Base-by-base conservation (phyloP, 2,113 vertebrate genomes). In the Romanogobio albipinnatus region DNA sequence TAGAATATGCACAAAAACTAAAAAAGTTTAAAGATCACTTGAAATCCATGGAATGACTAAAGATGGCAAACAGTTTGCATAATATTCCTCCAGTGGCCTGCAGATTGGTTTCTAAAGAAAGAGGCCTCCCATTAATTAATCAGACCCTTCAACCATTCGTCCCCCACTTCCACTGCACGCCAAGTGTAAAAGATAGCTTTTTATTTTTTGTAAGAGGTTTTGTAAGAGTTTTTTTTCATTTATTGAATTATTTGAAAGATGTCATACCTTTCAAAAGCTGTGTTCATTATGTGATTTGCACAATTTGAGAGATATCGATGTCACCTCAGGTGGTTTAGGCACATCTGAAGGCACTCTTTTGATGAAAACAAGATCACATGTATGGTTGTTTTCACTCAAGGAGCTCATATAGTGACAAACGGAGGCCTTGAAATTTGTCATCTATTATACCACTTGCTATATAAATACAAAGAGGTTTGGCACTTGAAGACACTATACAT, bases 241-340 rank as follows among this genome's bases (percentile, higher is more conserved):
- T 89, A 88, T 90, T 87, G 89, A 89, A 89, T 88, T 87, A 90
- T 88, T 79, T 84, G 22, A 90, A 79, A 82, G 47, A 85, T 53
- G 81, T 68, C 26, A 74, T 84, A 59, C 89, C 81, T 82, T 87
- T 86, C 83, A 91, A 91, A 90, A 84, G 56, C 45, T 0, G 58
- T 84, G 87, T 90, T 93, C 87, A 91, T 87, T 88, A 88, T 51
- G 81, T 78, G 84, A 75, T 83, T 89, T 86, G 66, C 84, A 58
- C 86, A 43, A 49, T 81, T 47, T 81, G 85, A 79, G 80, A 83
- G 85, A 82, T 84, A 88, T 85, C 84, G 71, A 45, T 85, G 85
- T 84, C 76, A 90, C 91, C 88, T 85, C 85, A 90, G 88, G 92
- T 85, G 85, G 51, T 84, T 53, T 43, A 45, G 26, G 56, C 71